Evolutionary conservation across 2,113 vertebrate species (phyloP).

Genomic region (Atlantisia rogersi): DNA sequence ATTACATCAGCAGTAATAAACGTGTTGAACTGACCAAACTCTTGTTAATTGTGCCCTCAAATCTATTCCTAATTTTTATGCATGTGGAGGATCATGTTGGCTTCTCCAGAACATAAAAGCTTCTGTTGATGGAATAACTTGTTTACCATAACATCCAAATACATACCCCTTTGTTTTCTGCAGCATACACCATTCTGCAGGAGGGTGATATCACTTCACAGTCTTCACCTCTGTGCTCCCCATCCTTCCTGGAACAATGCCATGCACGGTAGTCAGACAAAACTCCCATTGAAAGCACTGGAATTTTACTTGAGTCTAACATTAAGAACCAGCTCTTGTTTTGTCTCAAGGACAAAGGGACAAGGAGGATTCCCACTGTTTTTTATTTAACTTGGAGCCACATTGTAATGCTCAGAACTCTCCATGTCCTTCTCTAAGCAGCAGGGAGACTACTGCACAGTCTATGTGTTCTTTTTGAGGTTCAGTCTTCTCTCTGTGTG

Average conservation of each 20-base stretch:
- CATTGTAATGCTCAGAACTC: neutral
- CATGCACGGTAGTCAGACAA: neutral
- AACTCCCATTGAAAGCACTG: neutral
- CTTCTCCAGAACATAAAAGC: neutral
- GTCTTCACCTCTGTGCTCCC: constrained; percentile 38
- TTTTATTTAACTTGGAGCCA: constrained; percentile 13
- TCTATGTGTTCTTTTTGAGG: neutral
- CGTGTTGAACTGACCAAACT: neutral
- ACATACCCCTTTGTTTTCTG: neutral
- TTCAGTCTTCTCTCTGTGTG: neutral
- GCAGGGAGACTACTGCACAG: neutral
- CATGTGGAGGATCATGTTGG: neutral
- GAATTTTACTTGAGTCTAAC: neutral
- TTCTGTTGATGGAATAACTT: neutral
- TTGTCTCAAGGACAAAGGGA: constrained; percentile 30
- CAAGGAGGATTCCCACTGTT: neutral
- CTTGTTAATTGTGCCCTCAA: neutral
- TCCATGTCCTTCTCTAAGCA: neutral
- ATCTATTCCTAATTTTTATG: neutral
- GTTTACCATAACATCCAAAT: neutral
- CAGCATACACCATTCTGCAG: neutral
- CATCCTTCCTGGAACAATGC: neutral
- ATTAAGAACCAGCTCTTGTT: constrained; percentile 9
- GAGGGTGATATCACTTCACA: neutral
- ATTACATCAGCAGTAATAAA: neutral